These are phyloP conservation scores for Pao palembangensis DNA, from an alignment of 2,113 vertebrate genomes.

Conservation along the genomic window DNA sequence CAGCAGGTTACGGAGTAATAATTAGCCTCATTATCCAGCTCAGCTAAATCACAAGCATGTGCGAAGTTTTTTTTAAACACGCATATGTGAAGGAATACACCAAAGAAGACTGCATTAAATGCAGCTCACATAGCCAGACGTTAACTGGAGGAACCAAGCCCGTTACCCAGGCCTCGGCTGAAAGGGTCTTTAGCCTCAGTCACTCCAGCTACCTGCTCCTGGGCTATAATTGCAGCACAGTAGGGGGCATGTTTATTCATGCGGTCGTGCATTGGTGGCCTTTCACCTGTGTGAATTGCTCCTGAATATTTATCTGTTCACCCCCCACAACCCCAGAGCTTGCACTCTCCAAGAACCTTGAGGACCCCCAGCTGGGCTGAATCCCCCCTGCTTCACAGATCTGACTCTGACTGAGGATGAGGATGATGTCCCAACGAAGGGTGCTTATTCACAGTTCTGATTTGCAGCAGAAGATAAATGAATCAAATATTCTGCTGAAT, in stretches of 20 bases:
- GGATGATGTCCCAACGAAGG: too few relatives aligned
- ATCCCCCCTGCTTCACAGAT: slow-evolving; percentile 1
- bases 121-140: slow-evolving; percentile 29
- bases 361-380: slow-evolving; percentile 17
- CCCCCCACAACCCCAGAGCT: slow-evolving; percentile 22
- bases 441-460: slow-evolving; percentile 32
- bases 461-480: background rate
- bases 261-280: slow-evolving; percentile 55
- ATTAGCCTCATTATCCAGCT: background rate
- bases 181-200: slow-evolving; percentile 59
- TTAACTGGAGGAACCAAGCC: slow-evolving; percentile 18
- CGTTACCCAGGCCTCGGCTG: slow-evolving; percentile 46
- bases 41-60: too few relatives aligned
- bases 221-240: slow-evolving; percentile 72
- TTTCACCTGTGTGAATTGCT: slow-evolving; percentile 67
- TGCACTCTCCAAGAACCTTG: slow-evolving; percentile 26
- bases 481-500: too few relatives aligned
- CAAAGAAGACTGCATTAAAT: slow-evolving; percentile 16
- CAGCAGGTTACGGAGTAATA: slow-evolving; percentile 7
- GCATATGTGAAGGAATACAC: too few relatives aligned
- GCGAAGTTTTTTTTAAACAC: too few relatives aligned
- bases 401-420: slow-evolving; percentile 1
- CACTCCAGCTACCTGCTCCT: slow-evolving; percentile 71
- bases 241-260: slow-evolving; percentile 71
- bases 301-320: slow-evolving; percentile 72